A percentile compares a stretch with the other conserved stretches of the same genome.
These are phyloP conservation scores for Menidia beryllina DNA, from an alignment of 2,113 vertebrate genomes.

Conservation along the genomic window DNA sequence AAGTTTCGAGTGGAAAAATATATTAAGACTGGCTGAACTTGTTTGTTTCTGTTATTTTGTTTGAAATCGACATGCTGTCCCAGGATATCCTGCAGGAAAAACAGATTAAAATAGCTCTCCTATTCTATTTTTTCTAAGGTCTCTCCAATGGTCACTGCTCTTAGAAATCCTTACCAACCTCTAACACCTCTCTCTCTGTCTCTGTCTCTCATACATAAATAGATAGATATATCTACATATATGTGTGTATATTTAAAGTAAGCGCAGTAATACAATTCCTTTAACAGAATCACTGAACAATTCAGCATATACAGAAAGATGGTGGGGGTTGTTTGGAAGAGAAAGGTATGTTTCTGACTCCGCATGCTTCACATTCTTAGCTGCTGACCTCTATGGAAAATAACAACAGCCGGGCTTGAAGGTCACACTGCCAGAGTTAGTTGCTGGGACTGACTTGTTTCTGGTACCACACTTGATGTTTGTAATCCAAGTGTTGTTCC, in stretches of 20 bases:
- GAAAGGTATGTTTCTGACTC: conserved; percentile 65
- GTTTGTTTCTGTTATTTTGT: conserved; percentile 20
- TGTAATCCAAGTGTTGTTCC: neutral
- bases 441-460: conserved; percentile 27
- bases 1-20: neutral
- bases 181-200: neutral
- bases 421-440: conserved; percentile 55
- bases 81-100: conserved; percentile 77
- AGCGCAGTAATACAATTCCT: no score
- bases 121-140: conserved; percentile 42
- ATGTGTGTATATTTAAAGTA: no score
- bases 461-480: conserved; percentile 24
- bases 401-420: conserved; percentile 78
- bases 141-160: conserved; percentile 39
- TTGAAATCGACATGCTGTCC: conserved; percentile 59
- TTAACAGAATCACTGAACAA: no score
- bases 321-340: conserved; percentile 57
- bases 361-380: conserved; percentile 80
- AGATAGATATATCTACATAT: no score
- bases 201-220: no score
- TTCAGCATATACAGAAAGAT: conserved; percentile 19
- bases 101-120: conserved; percentile 68
- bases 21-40: conserved; percentile 10
- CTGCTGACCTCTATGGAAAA: conserved; percentile 82
- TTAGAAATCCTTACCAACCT: conserved; percentile 45